A percentile compares a stretch with the other conserved stretches of the same genome.
These are phyloP conservation scores for Myathropa florea DNA, from an alignment of 2,888 invertebrate species.

Conservation along the genomic window DNA sequence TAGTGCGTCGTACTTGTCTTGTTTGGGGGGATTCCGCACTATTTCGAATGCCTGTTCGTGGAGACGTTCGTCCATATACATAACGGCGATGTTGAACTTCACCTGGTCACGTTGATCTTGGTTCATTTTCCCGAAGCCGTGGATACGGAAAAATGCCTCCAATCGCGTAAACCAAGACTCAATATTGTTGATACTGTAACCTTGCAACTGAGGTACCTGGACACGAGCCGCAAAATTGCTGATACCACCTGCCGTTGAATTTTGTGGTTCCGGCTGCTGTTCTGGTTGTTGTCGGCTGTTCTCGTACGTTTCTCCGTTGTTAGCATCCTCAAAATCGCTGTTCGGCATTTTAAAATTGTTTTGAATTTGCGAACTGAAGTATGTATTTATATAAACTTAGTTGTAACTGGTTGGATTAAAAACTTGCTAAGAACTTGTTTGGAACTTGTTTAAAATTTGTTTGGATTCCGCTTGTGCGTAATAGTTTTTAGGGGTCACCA, in stretches of 20 bases:
- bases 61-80: constrained; percentile 27
- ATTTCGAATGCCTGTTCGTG: constrained; percentile 27
- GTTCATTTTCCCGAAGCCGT: too few relatives aligned
- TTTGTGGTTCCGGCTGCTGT: neutral
- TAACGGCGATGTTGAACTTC: constrained; percentile 5
- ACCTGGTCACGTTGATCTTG: too few relatives aligned
- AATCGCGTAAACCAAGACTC: constrained; percentile 43
- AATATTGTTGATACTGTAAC: constrained; percentile 26
- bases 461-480: neutral
- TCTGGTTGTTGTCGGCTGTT: too few relatives aligned
- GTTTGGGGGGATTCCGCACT: constrained; percentile 15
- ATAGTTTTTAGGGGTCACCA: neutral
- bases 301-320: neutral
- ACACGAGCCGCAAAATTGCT: constrained; percentile 28
- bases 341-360: neutral
- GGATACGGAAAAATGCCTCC: constrained; percentile 28
- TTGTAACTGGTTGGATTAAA: too few relatives aligned
- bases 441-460: too few relatives aligned
- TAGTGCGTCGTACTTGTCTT: neutral
- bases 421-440: too few relatives aligned
- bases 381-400: too few relatives aligned
- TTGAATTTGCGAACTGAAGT: too few relatives aligned
- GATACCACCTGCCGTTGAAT: constrained; percentile 16
- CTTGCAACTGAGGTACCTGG: constrained; percentile 35
- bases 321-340: constrained; percentile 2